Conservation (phyloP, 2,888 invertebrate genomes). For the Leptothorax acervorum region DNA sequence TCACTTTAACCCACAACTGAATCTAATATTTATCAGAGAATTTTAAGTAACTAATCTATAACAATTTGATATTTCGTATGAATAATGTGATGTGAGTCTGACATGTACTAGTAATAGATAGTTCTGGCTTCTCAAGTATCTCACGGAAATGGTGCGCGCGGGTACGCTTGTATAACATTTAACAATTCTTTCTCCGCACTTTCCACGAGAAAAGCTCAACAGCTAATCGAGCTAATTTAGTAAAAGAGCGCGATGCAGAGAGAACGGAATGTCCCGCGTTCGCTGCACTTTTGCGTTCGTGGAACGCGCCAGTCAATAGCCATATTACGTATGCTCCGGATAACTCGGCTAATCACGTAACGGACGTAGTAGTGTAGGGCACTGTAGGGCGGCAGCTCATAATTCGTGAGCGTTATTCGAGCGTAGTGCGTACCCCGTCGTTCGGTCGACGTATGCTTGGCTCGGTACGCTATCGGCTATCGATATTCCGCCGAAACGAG, state of each 20-base stretch:
- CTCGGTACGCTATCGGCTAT: constrained; percentile 26
- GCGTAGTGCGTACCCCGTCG: constrained; percentile 8
- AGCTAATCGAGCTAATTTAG: constrained; percentile 11
- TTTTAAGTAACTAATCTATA: no score
- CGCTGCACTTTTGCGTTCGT: constrained; percentile 9
- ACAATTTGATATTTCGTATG: no score
- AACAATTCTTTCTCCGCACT: background rate
- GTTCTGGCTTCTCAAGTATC: no score
- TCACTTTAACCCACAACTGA: no score
- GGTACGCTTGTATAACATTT: background rate
- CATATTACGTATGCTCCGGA: constrained; percentile 38
- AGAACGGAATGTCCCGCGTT: background rate
- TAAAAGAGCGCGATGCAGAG: background rate
- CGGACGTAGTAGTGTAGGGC: constrained; percentile 18
- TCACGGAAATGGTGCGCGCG: no score
- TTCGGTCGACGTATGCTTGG: constrained; percentile 43
- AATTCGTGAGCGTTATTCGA: constrained; percentile 51
- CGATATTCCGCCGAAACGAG: constrained; percentile 53
- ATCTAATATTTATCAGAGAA: no score
- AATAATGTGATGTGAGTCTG: no score
- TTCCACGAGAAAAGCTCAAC: no score
- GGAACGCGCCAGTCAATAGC: constrained; percentile 34
- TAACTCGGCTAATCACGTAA: constrained; percentile 46
- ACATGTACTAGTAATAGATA: no score
- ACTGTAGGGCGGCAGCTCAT: constrained; percentile 34